These are phyloP conservation scores for Pantherophis alleghaniensis DNA, from an alignment of 2,797 vertebrate species.

Conservation along the genomic window DNA sequence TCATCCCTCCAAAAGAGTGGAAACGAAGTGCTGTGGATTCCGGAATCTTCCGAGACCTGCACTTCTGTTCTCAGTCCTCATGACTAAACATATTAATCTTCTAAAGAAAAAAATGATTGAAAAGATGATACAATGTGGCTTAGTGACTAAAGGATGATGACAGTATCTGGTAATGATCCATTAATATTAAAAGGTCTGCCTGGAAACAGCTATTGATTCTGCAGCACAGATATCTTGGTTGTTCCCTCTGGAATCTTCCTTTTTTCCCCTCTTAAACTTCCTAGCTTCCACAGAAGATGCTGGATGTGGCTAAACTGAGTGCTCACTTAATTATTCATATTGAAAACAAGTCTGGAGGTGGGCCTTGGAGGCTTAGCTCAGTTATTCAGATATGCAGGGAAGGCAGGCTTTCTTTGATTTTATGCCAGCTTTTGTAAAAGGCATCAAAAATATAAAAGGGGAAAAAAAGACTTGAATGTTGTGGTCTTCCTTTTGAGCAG, in stretches of 20 bases:
- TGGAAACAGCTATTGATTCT: neutral
- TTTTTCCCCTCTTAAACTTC: neutral
- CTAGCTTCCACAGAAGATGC: neutral
- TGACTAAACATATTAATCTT: neutral
- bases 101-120: neutral
- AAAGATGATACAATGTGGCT: neutral
- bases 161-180: neutral
- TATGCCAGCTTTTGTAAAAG: neutral
- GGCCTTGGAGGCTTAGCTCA: rapidly evolving
- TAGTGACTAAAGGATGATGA: neutral
- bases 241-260: neutral
- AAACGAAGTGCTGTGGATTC: neutral
- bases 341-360: neutral
- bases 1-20: neutral
- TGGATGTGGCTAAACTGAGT: neutral
- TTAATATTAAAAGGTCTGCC: neutral
- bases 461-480: neutral
- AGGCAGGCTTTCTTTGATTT: neutral
- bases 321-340: constrained; percentile 9
- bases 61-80: neutral
- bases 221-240: neutral
- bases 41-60: neutral
- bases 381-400: constrained; percentile 2
- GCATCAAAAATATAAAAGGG: neutral
- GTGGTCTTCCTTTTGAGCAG: rapidly evolving